phyloP scores from a whole-genome alignment of 2,888 invertebrate species.

The Macroteleia sp. region DNA sequence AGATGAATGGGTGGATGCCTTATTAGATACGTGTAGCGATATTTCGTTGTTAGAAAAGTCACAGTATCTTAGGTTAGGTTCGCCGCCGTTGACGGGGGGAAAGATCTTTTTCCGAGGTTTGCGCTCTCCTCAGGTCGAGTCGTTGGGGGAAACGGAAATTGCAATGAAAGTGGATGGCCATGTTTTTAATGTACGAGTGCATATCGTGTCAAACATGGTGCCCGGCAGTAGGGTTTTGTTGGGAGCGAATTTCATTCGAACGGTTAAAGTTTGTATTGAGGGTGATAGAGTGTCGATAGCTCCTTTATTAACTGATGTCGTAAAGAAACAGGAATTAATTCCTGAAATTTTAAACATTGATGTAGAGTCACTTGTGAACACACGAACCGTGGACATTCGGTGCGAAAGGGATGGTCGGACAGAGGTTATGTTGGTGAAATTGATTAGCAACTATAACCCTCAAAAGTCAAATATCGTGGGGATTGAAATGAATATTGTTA shows the following conservation, averaged over 20 bases:
- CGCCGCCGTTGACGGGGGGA: background rate
- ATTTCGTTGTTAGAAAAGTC: background rate
- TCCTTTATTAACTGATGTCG: background rate
- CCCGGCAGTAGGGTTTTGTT: background rate
- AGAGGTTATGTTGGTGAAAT: background rate
- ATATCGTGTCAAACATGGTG: background rate
- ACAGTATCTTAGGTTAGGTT: constrained; percentile 2
- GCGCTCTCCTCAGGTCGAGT: background rate
- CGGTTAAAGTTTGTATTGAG: background rate
- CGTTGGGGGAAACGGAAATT: background rate
- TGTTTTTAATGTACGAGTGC: background rate
- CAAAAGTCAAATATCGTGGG: background rate
- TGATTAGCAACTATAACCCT: constrained; percentile 18
- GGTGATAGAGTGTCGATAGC: background rate
- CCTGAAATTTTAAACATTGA: background rate
- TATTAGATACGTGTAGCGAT: background rate
- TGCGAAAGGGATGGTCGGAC: background rate
- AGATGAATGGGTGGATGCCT: background rate
- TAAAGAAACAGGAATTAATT: background rate
- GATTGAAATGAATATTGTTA: constrained; percentile 13
- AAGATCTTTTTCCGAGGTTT: background rate
- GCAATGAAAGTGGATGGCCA: background rate
- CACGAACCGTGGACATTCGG: background rate
- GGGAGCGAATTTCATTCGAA: background rate
- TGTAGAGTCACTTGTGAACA: background rate